Base-by-base conservation (phyloP, 35 echinoderm and acorn worm genomes). In the Acanthaster planci region DNA sequence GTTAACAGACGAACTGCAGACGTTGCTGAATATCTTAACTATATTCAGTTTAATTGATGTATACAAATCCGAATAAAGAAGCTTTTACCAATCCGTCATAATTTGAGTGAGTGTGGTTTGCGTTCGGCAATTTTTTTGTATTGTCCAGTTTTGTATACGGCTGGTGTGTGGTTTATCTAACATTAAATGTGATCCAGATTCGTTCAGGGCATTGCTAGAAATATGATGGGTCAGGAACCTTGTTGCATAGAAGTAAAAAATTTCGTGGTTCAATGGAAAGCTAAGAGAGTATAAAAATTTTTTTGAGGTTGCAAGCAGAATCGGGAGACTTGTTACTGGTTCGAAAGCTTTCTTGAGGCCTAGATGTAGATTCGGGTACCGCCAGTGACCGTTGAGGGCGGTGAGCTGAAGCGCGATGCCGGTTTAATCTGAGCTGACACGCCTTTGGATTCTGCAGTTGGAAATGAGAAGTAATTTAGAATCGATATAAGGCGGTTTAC, bases 31-130 rank as follows among this genome's bases (percentile, higher is more conserved):
- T 34, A 72, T 27, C 23, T 34, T 72, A 47, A 47, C 42, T 26
- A 72, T 72, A 72, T 72, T 72, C 64, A 72, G 30, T 72, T 23
- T 72, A 72, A 27, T 72, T 72, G 64, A 72, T 72, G 30, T 72
- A 72, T 12, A 47, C 4, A 72, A 72, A 72, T 16, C 8, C 10
- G 34, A 67, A 72, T 72, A 72, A 72, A 72, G 64, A 72, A 72
- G 64, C 64, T 72, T 12, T 14, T 6, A 31, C 30, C 14, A 26
- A 26, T 34, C 29, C 64, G 0, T 72, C 64, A 34, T 26, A 72
- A 34, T 72, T 72, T 47, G 10, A 27, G 30, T 72, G 64, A 27
- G 64, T 59, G 19, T 18, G 27, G 56, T 18, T 18, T 59, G 19
- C 19, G 56, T n/a, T 26, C 27, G 56, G 56, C 56, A 59, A 59